Evolutionary conservation across 2,888 invertebrate species (phyloP), one percentile per base, ranked within the genome.

Genomic region (Leptopilina drosophilae): DNA sequence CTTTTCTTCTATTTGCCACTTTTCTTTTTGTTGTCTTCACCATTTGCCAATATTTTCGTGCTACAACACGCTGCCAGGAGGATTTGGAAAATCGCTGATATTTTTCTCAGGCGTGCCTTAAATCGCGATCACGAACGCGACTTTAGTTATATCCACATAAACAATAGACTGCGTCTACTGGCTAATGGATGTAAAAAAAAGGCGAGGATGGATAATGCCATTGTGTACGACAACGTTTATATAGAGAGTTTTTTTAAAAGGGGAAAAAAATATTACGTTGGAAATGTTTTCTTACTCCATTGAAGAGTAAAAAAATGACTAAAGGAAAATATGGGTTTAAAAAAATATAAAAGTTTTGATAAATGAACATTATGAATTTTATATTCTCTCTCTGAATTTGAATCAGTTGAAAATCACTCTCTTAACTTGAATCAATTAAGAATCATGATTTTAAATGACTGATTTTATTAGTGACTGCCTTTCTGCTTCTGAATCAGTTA

Each of bases 21-120:
- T 78, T 83, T 87, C 82, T 86, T 85, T 85, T 85, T 86, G 85
- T 87, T 88, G 85, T 85, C 85, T 84, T 82, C 84, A 83, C 83
- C 86, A 84, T 87, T 87, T 86, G 85, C 87, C 89, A 86, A 89
- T 88, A 89, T 88, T 87, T 87, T 82, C 83, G 85, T 77, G 82
- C 82, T 79, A 5, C 62, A 64, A 49, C 78, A 69, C 76, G 80
- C 80, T 81, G 82, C 78, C 79, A 80, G 83, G 82, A 85, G 88
- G 88, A 88, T 88, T 88, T 87, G 84, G 85, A 86, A 87, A 89
- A 88, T 88, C 84, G 88, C 84, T 83, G 83, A 82, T 81, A 86
- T 86, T 87, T 86, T 84, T 86, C 85, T 83, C 80, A 77, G 78
- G 62, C 81, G 78, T 83, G 81, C 80, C 83, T 85, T 83, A 84